These are phyloP conservation scores for Trissolcus japonicus DNA, from an alignment of 2,888 invertebrate species.

Conservation along the genomic window DNA sequence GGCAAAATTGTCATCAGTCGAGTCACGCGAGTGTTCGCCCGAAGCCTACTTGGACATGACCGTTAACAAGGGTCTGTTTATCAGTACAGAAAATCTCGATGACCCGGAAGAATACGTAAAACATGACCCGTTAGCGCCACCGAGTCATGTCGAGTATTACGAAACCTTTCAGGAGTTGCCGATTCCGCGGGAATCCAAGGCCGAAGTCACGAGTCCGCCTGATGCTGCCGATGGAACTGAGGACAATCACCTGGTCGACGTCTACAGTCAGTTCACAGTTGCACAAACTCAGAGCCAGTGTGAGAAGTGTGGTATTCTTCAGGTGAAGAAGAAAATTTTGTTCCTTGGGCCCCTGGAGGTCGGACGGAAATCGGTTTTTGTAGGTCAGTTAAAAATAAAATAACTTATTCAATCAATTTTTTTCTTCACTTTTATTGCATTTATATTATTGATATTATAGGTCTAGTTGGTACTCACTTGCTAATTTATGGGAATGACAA, in stretches of 20 bases:
- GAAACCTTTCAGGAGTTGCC: slow-evolving; percentile 63
- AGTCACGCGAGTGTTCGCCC: slow-evolving; percentile 60
- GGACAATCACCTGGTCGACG: slow-evolving; percentile 58
- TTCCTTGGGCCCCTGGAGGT: slow-evolving; percentile 61
- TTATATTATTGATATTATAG: slow-evolving; percentile 37
- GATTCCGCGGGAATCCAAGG: slow-evolving; percentile 1
- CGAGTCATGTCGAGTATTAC: slow-evolving; percentile 63
- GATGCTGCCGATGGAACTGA: slow-evolving; percentile 18
- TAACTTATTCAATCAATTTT: not conserved
- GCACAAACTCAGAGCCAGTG: slow-evolving; percentile 62
- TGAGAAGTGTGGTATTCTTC: slow-evolving; percentile 65
- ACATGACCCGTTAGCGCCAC: slow-evolving; percentile 46
- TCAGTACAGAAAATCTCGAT: slow-evolving; percentile 37
- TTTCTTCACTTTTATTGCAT: not conserved
- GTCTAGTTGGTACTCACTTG: slow-evolving; percentile 68
- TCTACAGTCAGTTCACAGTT: slow-evolving; percentile 65
- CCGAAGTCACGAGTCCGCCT: slow-evolving; percentile 5
- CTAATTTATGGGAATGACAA: slow-evolving; percentile 69
- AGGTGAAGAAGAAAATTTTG: slow-evolving; percentile 57
- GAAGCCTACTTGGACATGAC: slow-evolving; percentile 73
- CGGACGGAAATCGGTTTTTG: slow-evolving; percentile 62
- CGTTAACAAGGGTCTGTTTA: slow-evolving; percentile 62
- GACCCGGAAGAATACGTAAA: slow-evolving; percentile 61
- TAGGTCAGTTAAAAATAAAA: slow-evolving; percentile 59
- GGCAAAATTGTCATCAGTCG: slow-evolving; percentile 48